Evolutionary conservation across 2,888 invertebrate genomes (phyloP).

Genomic region (Phyllotreta striolata): DNA sequence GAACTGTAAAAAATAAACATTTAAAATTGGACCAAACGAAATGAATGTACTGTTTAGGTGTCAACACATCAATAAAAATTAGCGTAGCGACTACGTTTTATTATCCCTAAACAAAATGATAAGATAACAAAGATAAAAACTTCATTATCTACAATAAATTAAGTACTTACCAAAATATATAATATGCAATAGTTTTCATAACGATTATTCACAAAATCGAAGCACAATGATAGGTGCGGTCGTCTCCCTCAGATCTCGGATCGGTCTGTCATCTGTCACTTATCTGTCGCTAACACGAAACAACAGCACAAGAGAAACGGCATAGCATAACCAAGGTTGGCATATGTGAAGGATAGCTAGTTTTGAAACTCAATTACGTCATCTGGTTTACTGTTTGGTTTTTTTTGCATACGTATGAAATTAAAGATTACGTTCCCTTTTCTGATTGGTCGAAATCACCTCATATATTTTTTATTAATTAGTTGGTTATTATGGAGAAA

Average conservation of each 20-base stretch:
- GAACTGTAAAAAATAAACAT: conserved; percentile 16
- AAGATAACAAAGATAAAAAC: conserved; percentile 7
- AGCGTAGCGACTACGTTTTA: conserved; percentile 2
- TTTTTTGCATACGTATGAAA: not conserved
- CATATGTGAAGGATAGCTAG: too few relatives aligned
- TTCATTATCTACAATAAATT: conserved; percentile 38
- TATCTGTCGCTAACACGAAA: not conserved
- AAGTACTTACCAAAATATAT: conserved; percentile 54
- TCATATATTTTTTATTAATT: too few relatives aligned
- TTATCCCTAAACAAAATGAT: conserved; percentile 5
- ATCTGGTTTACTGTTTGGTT: not conserved
- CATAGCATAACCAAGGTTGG: too few relatives aligned
- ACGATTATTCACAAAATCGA: conserved; percentile 56
- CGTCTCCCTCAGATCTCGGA: conserved; percentile 36
- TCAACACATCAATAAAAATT: conserved; percentile 27
- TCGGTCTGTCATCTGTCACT: too few relatives aligned
- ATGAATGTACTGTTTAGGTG: conserved; percentile 30
- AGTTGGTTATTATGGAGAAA: too few relatives aligned
- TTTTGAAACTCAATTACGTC: not conserved
- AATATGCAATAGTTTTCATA: conserved; percentile 55
- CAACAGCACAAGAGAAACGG: too few relatives aligned
- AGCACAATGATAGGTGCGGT: conserved; percentile 59
- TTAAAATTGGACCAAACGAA: conserved; percentile 34
- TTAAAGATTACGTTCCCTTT: not conserved
- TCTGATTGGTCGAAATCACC: too few relatives aligned